Conservation (phyloP, 2,113 vertebrate species). For the Toxostoma redivivum region DNA sequence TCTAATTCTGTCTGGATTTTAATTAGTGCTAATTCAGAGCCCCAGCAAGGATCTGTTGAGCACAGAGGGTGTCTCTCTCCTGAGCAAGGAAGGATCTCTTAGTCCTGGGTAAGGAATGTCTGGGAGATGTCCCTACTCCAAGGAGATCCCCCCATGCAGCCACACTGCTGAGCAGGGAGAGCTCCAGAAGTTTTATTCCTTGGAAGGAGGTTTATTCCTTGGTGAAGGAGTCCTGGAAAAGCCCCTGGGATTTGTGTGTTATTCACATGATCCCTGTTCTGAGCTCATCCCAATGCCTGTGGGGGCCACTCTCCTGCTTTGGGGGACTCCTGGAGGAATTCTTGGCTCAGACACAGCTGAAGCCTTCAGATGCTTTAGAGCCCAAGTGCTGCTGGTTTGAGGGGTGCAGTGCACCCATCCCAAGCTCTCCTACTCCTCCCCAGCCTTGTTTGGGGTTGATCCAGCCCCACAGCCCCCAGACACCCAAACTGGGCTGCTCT, state of each 20-base stretch:
- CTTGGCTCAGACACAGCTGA: too few species aligned
- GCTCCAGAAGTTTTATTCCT: not conserved
- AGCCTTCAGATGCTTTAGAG: too few species aligned
- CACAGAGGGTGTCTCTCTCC: not conserved
- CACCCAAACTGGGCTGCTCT: too few species aligned
- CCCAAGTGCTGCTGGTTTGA: too few species aligned
- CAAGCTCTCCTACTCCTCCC: too few species aligned
- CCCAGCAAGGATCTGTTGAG: not conserved
- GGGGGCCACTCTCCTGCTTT: not conserved
- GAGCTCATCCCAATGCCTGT: rapidly evolving
- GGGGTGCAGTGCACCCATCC: too few species aligned
- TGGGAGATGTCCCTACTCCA: not conserved
- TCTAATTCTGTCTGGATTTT: not conserved
- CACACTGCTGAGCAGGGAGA: not conserved
- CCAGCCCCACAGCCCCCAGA: too few species aligned
- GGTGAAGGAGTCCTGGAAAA: not conserved
- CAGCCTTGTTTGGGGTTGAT: too few species aligned
- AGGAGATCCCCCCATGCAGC: too few species aligned
- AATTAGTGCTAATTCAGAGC: not conserved
- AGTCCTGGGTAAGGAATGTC: not conserved
- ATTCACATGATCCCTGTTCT: rapidly evolving
- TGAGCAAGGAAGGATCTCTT: not conserved
- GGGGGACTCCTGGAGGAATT: not conserved
- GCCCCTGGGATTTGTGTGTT: not conserved
- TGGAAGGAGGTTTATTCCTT: not conserved